Conservation (phyloP, 2,113 vertebrate species). For the Caranx melampygus region DNA sequence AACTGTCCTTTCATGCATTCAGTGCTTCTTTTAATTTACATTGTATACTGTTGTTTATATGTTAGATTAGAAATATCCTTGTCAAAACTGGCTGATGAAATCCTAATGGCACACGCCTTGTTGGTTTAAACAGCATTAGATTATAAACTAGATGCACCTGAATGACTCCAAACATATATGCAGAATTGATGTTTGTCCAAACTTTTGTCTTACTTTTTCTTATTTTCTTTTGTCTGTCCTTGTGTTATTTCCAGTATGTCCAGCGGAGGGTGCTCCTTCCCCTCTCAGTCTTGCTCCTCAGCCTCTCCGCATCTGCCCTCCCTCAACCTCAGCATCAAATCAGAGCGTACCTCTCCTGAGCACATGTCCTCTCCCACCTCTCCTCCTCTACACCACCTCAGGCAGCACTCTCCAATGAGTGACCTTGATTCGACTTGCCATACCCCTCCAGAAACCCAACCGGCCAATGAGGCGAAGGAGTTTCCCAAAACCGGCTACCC, state of each 20-base stretch:
- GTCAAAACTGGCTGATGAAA: not conserved
- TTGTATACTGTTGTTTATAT: not conserved
- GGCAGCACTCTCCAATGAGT: conserved; percentile 74
- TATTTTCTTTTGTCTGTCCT: not conserved
- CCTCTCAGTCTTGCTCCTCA: conserved; percentile 73
- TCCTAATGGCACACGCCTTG: not conserved
- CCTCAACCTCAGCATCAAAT: conserved; percentile 89
- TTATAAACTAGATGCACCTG: not conserved
- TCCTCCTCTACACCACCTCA: conserved; percentile 75
- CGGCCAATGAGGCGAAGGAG: conserved; percentile 77
- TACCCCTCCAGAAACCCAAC: conserved; percentile 58
- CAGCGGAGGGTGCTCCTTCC: conserved; percentile 78
- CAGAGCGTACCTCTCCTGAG: conserved; percentile 89
- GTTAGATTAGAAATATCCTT: too few species aligned
- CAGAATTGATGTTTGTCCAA: not conserved
- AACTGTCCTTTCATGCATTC: not conserved
- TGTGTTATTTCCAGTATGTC: conserved; percentile 78
- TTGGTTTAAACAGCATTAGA: not conserved
- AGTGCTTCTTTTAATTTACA: not conserved
- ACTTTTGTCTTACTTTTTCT: too few species aligned
- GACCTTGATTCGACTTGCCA: conserved; percentile 60
- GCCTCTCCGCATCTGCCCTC: conserved; percentile 75
- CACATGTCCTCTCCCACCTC: conserved; percentile 80
- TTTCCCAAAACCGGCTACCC: conserved; percentile 82
- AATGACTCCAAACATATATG: not conserved